Conservation (phyloP, 2,888 invertebrate genomes). For the Parnassius mnemosyne region DNA sequence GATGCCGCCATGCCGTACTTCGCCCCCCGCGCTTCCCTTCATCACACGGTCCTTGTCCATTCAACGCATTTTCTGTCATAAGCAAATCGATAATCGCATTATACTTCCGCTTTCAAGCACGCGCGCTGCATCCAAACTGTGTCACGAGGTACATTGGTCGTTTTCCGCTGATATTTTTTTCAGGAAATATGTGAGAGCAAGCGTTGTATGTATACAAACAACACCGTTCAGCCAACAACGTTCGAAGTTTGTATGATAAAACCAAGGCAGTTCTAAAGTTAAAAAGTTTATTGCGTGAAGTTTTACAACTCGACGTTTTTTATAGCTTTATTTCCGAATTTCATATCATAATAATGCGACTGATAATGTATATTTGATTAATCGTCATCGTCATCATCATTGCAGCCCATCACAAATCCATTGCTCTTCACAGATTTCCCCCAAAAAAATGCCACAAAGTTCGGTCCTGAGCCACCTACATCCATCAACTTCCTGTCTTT, state of each 20-base stretch:
- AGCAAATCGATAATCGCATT: conserved; percentile 79
- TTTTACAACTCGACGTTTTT: neutral
- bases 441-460: no score
- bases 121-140: conserved; percentile 70
- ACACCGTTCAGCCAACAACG: conserved; percentile 4
- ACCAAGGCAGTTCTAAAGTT: neutral
- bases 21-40: conserved; percentile 36
- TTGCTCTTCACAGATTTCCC: no score
- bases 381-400: no score
- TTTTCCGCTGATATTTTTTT: conserved; percentile 27
- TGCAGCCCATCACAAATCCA: no score
- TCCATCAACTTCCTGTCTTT: no score
- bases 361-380: no score
- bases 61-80: conserved; percentile 79
- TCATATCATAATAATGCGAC: no score
- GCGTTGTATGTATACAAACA: conserved; percentile 23
- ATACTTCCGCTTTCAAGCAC: conserved; percentile 75
- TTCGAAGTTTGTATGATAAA: neutral
- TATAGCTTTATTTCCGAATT: no score
- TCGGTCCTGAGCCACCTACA: no score
- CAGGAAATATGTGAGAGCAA: conserved; percentile 24
- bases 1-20: conserved; percentile 35
- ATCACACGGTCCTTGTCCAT: conserved; percentile 61
- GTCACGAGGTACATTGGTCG: conserved; percentile 50
- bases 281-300: neutral